Percentiles rank a stretch among this genome's conserved stretches.
Conservation (phyloP, 2,888 invertebrate genomes). For the Anoncus sp. region DNA sequence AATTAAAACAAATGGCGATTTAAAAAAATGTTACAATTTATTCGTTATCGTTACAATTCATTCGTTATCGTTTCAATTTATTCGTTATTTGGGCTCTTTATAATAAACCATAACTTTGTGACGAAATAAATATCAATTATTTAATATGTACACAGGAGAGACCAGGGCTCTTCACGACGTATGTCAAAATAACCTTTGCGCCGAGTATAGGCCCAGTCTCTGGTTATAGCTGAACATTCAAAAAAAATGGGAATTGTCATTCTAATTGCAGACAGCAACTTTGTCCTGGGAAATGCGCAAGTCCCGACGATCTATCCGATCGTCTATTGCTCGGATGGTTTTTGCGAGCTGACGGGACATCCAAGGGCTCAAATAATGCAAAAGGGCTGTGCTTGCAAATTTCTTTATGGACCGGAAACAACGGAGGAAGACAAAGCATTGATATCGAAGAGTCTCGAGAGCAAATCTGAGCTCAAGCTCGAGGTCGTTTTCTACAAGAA, state of each 20-base stretch:
- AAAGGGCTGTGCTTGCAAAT: slow-evolving; percentile 97
- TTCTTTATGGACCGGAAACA: slow-evolving; percentile 96
- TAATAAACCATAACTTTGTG: no score
- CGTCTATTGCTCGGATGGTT: slow-evolving; percentile 98
- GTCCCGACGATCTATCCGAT: slow-evolving; percentile 94
- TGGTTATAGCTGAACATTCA: neutral
- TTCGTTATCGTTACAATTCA: no score
- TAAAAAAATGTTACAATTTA: neutral
- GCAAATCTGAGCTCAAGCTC: slow-evolving; percentile 95
- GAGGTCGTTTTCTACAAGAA: slow-evolving; percentile 98
- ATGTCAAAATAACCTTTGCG: no score
- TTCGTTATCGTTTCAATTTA: no score
- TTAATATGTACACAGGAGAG: no score
- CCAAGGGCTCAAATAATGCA: slow-evolving; percentile 98
- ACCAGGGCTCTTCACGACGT: no score
- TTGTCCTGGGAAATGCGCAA: slow-evolving; percentile 98
- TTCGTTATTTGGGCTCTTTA: no score
- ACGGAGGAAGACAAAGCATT: slow-evolving; percentile 94
- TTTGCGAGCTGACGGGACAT: slow-evolving; percentile 97
- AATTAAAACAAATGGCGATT: neutral
- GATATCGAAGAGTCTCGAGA: slow-evolving; percentile 95
- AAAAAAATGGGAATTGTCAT: slow-evolving; percentile 14
- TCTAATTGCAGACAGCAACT: slow-evolving; percentile 94
- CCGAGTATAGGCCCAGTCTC: no score
- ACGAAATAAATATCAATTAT: no score